Evolutionary conservation across 2,113 vertebrate species (phyloP).

Genomic region (Ursus arctos): DNA sequence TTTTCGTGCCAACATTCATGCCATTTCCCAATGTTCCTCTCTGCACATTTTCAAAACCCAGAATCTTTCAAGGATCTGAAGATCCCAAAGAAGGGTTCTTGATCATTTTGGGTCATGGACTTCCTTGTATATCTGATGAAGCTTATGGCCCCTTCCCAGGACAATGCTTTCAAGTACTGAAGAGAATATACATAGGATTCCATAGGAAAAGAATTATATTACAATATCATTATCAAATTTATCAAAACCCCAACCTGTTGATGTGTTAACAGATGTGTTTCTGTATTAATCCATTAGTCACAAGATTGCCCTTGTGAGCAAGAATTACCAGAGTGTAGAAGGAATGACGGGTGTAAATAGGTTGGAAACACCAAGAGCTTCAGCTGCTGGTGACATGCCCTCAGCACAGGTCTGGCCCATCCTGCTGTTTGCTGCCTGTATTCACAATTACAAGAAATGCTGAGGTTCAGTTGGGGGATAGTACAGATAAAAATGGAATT

Average conservation of each 20-base stretch:
- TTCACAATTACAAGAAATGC: neutral
- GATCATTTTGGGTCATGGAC: neutral
- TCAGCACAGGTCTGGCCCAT: neutral
- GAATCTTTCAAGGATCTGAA: neutral
- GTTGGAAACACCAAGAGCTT: neutral
- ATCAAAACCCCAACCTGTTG: neutral
- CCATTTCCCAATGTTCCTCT: neutral
- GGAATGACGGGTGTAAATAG: neutral
- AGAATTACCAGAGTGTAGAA: neutral
- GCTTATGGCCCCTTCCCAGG: neutral
- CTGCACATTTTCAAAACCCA: neutral
- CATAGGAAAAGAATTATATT: neutral
- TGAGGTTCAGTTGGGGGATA: neutral
- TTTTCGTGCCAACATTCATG: neutral
- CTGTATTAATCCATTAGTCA: neutral
- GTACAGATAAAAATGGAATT: neutral
- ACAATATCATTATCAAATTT: neutral
- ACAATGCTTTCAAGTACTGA: neutral
- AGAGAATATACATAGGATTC: neutral
- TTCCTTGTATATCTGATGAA: neutral
- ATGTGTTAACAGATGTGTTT: neutral
- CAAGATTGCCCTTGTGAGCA: neutral
- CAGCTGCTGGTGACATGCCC: accelerated
- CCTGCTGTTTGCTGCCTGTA: neutral
- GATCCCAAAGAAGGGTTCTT: neutral